Base-by-base conservation (phyloP, 1,140 invertebrate genomes). In the Drosophila cardini region DNA sequence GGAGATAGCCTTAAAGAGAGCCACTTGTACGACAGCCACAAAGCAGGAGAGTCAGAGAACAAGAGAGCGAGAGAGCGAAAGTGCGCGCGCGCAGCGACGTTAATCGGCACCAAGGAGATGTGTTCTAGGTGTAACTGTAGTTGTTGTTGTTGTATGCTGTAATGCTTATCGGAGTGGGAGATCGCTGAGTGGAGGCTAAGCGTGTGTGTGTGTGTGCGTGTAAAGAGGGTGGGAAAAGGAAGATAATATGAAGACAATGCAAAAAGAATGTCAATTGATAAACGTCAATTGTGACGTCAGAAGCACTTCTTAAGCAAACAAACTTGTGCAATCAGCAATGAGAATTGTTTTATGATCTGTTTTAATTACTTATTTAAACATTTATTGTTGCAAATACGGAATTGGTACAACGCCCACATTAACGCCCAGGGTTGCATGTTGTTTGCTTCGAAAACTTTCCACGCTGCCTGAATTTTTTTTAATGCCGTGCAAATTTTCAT, bases 331-430 rank as follows among this genome's bases (percentile, higher is more conserved):
- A 73, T 74, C 58, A 62, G 52, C 42, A 16, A 42, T n/a, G 30
- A 16, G 52, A 52, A 70, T 74, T 63, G 58, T 57, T 74, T 74
- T 70, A 74, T 74, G 72, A 63, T 74, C 52, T 74, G 67, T 70
- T 74, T 26, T 63, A 74, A 74, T 70, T 74, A 55, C 52, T 55
- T 55, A 74, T 70, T 70, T 70, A 56, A 62, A 60, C 62, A 64
- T 76, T 83, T 83, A 84, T 76, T 30, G 38, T 18, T 45, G 80
- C 72, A 82, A 78, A 85, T 86, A 87, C 50, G 21, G 60, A 82
- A 82, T 38, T 67, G 70, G 68, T 74, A 77, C 72, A 74, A 74
- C 55, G 40, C 55, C 61, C 56, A 43, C 21, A 2, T 2, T 2
- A 26, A 26, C 21, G 21, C 30, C 2, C 18, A 34, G 16, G 36